Percentiles rank a stretch among this genome's conserved stretches.
These are phyloP conservation scores for Lepidurus arcticus DNA, from an alignment of 1,140 invertebrate genomes.

Conservation along the genomic window DNA sequence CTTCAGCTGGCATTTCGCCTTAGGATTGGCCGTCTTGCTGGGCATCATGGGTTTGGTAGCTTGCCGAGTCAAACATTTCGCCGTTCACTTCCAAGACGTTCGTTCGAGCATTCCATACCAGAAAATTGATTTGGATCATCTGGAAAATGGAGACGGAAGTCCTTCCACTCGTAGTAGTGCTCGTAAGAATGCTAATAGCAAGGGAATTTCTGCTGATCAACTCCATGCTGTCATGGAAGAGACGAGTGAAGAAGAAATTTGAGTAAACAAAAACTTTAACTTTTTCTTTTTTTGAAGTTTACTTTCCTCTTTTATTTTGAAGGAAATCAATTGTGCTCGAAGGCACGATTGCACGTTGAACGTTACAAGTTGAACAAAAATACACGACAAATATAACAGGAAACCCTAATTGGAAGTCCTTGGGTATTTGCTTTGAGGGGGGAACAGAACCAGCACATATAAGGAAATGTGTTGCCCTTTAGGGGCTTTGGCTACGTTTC, in stretches of 20 bases:
- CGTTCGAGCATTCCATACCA: constrained; percentile 35
- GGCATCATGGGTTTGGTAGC: constrained; percentile 41
- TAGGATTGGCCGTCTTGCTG: constrained; percentile 42
- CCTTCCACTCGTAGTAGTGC: neutral
- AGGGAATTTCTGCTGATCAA: constrained; percentile 20
- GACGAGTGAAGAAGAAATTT: constrained; percentile 3
- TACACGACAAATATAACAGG: neutral
- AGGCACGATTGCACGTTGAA: neutral
- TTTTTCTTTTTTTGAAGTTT: neutral
- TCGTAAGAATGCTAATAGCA: neutral
- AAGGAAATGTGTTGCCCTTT: neutral
- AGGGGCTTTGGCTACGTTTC: constrained; percentile 5
- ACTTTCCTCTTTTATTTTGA: neutral
- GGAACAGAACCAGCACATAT: neutral
- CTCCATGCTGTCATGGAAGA: constrained; percentile 15
- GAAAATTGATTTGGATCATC: constrained; percentile 36
- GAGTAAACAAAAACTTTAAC: neutral
- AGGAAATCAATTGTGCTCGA: neutral
- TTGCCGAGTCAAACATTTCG: constrained; percentile 32
- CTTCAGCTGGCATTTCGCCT: constrained; percentile 48
- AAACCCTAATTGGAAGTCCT: constrained; percentile 1
- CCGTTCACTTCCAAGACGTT: constrained; percentile 34
- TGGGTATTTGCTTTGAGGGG: neutral
- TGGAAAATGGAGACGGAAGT: neutral
- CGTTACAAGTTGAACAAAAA: neutral